These are phyloP conservation scores for Pituophis catenifer DNA, from an alignment of 2,113 vertebrate species.

Conservation along the genomic window DNA sequence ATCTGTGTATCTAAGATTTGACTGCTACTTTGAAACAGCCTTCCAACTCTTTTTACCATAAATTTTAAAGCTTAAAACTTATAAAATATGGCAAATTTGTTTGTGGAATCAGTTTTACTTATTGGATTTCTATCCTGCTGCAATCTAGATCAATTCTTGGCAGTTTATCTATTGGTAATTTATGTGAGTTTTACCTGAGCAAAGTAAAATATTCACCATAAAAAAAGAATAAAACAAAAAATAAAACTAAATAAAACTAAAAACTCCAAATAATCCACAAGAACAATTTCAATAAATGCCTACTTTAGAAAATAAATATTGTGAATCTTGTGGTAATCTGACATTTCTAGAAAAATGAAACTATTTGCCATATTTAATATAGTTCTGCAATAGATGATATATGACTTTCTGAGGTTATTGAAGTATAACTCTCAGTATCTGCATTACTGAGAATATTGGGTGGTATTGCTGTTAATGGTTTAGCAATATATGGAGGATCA, in stretches of 20 bases:
- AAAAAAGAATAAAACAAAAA: neutral
- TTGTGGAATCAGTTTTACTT: neutral
- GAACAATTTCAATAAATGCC: neutral
- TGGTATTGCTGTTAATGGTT: neutral
- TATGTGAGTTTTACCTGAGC: neutral
- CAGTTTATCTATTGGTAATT: neutral
- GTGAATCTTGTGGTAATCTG: neutral
- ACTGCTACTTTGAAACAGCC: conserved; percentile 2
- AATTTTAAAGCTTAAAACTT: neutral
- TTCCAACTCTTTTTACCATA: neutral
- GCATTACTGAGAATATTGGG: neutral
- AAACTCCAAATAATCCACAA: neutral
- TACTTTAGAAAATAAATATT: neutral
- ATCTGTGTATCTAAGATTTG: neutral
- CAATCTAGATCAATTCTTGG: neutral
- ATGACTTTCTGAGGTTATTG: neutral
- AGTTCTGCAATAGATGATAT: neutral
- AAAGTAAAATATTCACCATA: neutral
- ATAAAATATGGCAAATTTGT: neutral
- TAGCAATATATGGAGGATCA: neutral
- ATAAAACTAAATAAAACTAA: neutral
- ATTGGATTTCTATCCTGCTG: neutral
- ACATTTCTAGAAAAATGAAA: neutral
- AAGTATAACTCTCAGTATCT: neutral
- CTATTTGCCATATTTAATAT: neutral